Evolutionary conservation across 2,888 invertebrate genomes (phyloP), one percentile per base, ranked within the genome.

Genomic region (Dryococelus australis): DNA sequence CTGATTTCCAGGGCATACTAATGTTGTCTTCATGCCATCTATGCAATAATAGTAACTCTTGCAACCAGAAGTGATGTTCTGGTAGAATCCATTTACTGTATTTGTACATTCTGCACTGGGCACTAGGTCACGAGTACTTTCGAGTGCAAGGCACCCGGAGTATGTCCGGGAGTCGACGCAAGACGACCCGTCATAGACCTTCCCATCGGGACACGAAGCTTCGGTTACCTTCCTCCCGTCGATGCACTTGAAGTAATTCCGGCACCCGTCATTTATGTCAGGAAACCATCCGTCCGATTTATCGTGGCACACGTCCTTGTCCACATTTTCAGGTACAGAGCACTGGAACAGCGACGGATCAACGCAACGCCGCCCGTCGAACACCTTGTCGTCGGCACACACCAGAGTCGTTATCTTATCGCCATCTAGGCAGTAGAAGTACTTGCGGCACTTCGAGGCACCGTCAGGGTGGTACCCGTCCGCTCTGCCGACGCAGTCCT

Each of bases 381-480:
- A 95, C 86, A 94, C 93, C 90, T 94, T 94, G 43, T 93, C 94
- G 20, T 93, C 94, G 24, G 93, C 92, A 88, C 95, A 95, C 0
- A 94, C 93, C 4, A 94, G 90, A 0, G 94, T 94, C 1, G 93
- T 93, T 26, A 94, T 91, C 27, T 94, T 93, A 90, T 94, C 94
- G 0, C 93, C 93, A 65, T 94, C 93, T 89, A 94, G 93, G 91
- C 95, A 95, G 91, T 94, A 95, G 90, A 94, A 94, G 91, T 95
- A 95, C 90, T 94, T 94, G 89, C 93, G 93, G 89, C 95, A 95
- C 88, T 93, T 93, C 0, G 94, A 93, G 87, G 93, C 92, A 16
- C 93, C 90, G 90, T 95, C 95, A 0, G 93, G 92, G 90, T 94
- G 94, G 90, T 95, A 95, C 0, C 95, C 95, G 89, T 94, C 93